These are phyloP conservation scores for Bedellia somnulentella DNA, from an alignment of 2,888 invertebrate genomes.

Conservation along the genomic window DNA sequence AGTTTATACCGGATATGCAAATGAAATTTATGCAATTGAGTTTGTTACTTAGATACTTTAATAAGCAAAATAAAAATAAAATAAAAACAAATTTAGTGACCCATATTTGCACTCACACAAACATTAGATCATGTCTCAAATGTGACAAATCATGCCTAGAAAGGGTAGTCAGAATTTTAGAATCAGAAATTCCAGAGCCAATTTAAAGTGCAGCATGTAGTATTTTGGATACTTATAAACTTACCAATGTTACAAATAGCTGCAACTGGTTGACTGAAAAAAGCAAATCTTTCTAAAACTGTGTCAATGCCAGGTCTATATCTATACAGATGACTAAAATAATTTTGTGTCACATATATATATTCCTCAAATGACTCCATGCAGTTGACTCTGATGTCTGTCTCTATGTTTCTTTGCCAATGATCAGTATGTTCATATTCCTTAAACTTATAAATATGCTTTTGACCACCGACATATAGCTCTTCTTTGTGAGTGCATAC, in stretches of 20 bases:
- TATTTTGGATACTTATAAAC: slow-evolving; percentile 10
- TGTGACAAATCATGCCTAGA: no score
- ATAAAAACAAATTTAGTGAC: no score
- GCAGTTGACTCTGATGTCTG: slow-evolving; percentile 13
- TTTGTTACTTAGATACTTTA: no score
- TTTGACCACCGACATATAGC: slow-evolving; percentile 30
- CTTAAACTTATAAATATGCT: slow-evolving; percentile 17
- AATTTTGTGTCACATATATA: slow-evolving; percentile 37
- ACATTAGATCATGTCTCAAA: no score
- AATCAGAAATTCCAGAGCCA: no score
- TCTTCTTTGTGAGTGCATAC: slow-evolving; percentile 25
- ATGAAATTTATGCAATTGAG: no score
- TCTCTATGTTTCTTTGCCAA: slow-evolving; percentile 20
- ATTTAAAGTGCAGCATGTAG: no score
- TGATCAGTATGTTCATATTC: background rate
- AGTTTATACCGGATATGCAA: no score
- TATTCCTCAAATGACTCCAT: slow-evolving; percentile 29
- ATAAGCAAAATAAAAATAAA: no score
- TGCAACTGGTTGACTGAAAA: slow-evolving; percentile 27
- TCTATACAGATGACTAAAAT: slow-evolving; percentile 28
- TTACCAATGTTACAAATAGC: slow-evolving; percentile 33
- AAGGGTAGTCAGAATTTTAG: no score
- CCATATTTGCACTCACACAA: no score
- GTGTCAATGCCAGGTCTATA: slow-evolving; percentile 26
- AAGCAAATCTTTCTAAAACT: no score